phyloP scores from a whole-genome alignment of 1,140 invertebrate genomes.

The Drosophila albomicans region DNA sequence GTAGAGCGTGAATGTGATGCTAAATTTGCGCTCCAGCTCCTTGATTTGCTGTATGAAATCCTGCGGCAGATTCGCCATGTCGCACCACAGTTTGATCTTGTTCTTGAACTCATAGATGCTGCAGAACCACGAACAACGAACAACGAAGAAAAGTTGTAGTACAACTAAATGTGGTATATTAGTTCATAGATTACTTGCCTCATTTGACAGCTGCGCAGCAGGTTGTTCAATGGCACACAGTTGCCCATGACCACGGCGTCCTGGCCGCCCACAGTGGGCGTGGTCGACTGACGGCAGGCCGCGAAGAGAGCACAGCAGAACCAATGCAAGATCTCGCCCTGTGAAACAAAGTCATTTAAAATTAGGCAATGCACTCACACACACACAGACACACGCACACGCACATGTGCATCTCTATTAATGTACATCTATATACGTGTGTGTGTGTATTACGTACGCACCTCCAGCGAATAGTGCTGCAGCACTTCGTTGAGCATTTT shows the following conservation, averaged over 20 bases:
- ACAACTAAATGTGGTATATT: too few species aligned
- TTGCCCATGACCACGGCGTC: conserved; percentile 93
- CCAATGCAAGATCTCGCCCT: conserved; percentile 97
- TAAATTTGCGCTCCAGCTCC: conserved; percentile 95
- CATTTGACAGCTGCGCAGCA: conserved; percentile 94
- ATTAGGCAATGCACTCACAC: not conserved
- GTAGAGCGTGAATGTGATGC: conserved; percentile 97
- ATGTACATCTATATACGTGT: not conserved
- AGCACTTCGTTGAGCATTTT: conserved; percentile 64
- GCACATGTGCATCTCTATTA: not conserved
- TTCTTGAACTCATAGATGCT: conserved; percentile 97
- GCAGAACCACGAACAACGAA: conserved; percentile 4
- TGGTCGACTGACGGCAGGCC: conserved; percentile 92
- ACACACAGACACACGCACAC: not conserved
- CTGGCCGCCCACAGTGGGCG: conserved; percentile 91
- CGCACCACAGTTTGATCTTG: conserved; percentile 98
- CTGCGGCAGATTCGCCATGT: conserved; percentile 95
- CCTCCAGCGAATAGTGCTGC: conserved; percentile 72
- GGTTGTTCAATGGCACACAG: conserved; percentile 95
- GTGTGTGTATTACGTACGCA: conserved; percentile 34
- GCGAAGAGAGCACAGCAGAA: conserved; percentile 97
- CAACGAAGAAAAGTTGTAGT: not conserved
- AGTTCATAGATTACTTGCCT: conserved; percentile 86
- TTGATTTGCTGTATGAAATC: conserved; percentile 95
- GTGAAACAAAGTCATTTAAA: conserved; percentile 61